Conservation (phyloP, 2,797 vertebrate genomes). For the Pseudochaenichthys georgianus region DNA sequence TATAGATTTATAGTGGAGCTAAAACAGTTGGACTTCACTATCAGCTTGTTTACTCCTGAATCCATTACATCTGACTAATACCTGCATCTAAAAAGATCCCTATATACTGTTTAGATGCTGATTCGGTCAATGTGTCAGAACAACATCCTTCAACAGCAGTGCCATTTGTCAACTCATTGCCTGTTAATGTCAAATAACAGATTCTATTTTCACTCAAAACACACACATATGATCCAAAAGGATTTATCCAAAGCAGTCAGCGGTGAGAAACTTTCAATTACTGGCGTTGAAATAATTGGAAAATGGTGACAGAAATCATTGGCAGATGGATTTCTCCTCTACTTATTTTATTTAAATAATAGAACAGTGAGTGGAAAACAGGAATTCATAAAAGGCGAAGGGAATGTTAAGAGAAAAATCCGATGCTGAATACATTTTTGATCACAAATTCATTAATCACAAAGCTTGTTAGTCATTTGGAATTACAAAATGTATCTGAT, state of each 20-base stretch:
- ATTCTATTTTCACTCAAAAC: slow-evolving; percentile 28
- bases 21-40: slow-evolving; percentile 50
- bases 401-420: slow-evolving; percentile 9
- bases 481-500: slow-evolving; percentile 1
- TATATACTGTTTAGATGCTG: background rate
- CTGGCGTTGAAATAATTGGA: slow-evolving; percentile 37
- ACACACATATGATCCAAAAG: slow-evolving; percentile 15
- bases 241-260: slow-evolving; percentile 25
- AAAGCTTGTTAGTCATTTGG: slow-evolving; percentile 15
- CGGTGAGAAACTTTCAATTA: slow-evolving; percentile 41
- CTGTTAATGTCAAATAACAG: slow-evolving; percentile 34
- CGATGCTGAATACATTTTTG: slow-evolving; percentile 4
- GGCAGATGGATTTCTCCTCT: slow-evolving; percentile 22
- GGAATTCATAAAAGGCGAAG: background rate
- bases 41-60: slow-evolving; percentile 52
- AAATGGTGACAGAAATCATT: slow-evolving; percentile 18
- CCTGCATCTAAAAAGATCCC: slow-evolving; percentile 6
- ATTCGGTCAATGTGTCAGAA: slow-evolving; percentile 28
- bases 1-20: slow-evolving; percentile 52
- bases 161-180: slow-evolving; percentile 27
- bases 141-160: background rate
- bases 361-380: background rate
- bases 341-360: slow-evolving; percentile 30
- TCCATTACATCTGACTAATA: slow-evolving; percentile 39
- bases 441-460: slow-evolving; percentile 17